phyloP scores from a whole-genome alignment of 2,888 invertebrate genomes.

The Ornithoptera alexandrae region DNA sequence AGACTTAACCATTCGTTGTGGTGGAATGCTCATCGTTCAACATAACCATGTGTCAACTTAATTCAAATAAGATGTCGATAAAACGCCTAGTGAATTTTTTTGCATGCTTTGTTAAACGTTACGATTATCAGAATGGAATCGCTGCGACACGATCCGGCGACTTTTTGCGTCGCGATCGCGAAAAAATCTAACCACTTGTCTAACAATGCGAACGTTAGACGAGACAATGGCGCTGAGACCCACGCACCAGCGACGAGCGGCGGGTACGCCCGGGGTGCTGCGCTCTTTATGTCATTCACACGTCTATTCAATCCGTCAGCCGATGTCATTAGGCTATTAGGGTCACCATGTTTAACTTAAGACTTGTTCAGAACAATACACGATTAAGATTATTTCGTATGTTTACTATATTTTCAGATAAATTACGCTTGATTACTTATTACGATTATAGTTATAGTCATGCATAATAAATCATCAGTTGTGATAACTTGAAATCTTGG shows the following conservation, averaged over 20 bases:
- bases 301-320: conserved; percentile 32
- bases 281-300: conserved; percentile 36
- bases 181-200: conserved; percentile 19
- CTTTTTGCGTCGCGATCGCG: conserved; percentile 3
- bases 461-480: too few relatives aligned
- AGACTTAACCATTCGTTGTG: too few relatives aligned
- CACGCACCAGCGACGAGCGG: conserved; percentile 10
- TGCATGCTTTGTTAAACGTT: not conserved
- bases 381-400: too few relatives aligned
- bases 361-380: too few relatives aligned
- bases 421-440: too few relatives aligned
- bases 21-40: too few relatives aligned
- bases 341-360: conserved; percentile 6
- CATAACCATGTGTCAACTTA: not conserved
- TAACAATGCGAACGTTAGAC: conserved; percentile 13
- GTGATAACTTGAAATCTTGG: too few relatives aligned
- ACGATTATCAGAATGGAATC: not conserved
- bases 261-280: conserved; percentile 22
- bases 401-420: too few relatives aligned
- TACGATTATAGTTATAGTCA: too few relatives aligned
- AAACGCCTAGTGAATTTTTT: not conserved
- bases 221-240: conserved; percentile 26
- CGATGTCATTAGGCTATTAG: conserved; percentile 22
- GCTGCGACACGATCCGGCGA: not conserved
- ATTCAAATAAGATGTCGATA: conserved; percentile 5